A percentile compares a stretch with the other conserved stretches of the same genome.
phyloP scores from a whole-genome alignment of 2,797 vertebrate genomes.

The Saguinus oedipus region DNA sequence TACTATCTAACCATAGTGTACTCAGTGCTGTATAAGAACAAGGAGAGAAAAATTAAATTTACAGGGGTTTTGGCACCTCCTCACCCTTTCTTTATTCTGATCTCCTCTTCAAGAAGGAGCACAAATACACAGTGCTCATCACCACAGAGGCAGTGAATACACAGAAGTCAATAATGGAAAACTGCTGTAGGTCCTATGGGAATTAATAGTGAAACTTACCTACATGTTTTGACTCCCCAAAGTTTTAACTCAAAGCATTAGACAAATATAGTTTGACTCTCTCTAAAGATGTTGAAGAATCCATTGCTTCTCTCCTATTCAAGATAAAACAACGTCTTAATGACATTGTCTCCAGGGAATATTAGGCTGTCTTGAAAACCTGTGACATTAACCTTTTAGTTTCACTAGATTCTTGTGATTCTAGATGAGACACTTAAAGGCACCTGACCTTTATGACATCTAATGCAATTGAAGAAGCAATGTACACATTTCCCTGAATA shows the following conservation, averaged over 20 bases:
- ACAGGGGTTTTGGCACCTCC: neutral
- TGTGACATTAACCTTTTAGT: neutral
- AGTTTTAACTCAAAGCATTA: neutral
- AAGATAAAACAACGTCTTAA: neutral
- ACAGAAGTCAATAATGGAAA: neutral
- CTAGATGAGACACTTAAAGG: neutral
- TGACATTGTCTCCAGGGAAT: neutral
- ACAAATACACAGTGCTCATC: neutral
- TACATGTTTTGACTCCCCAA: neutral
- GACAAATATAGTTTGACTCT: neutral
- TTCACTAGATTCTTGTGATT: neutral
- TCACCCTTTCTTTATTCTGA: neutral
- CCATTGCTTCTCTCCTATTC: neutral
- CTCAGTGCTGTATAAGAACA: neutral
- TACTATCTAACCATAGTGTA: neutral
- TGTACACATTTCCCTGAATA: neutral
- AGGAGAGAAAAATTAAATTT: neutral
- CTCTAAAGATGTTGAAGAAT: neutral
- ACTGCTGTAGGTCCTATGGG: neutral
- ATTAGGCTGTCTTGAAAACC: neutral
- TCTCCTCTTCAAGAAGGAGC: neutral
- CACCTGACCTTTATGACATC: neutral
- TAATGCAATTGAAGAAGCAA: neutral
- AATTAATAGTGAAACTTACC: neutral
- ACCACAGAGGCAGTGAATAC: neutral